A percentile compares a stretch with the other conserved stretches of the same genome.
Evolutionary conservation across 2,888 invertebrate species (phyloP).

Genomic region (Athrips mouffetella): DNA sequence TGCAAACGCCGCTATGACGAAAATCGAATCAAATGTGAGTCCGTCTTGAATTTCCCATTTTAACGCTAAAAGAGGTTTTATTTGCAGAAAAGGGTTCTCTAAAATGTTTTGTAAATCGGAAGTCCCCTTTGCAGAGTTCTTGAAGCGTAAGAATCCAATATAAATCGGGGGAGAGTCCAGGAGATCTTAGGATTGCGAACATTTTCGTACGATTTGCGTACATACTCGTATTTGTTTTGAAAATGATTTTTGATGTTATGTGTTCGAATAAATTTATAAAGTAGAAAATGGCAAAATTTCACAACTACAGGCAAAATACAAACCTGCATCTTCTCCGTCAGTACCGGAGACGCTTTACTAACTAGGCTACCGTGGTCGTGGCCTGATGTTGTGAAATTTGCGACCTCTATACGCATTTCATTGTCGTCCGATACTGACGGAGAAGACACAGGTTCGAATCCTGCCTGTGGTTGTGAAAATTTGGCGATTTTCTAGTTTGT

Average conservation of each 20-base stretch:
- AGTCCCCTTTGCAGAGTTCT: slow-evolving; percentile 41
- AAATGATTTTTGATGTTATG: neutral
- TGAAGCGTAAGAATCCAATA: slow-evolving; percentile 56
- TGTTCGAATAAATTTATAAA: neutral
- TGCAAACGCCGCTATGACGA: slow-evolving; percentile 3
- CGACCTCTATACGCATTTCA: too few relatives aligned
- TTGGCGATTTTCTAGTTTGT: too few relatives aligned
- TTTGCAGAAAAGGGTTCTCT: slow-evolving; percentile 20
- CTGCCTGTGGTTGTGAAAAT: too few relatives aligned
- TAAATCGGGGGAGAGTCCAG: slow-evolving; percentile 34
- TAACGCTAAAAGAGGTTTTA: slow-evolving; percentile 27
- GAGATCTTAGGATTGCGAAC: slow-evolving; percentile 10
- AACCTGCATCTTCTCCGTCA: too few relatives aligned
- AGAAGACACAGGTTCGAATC: too few relatives aligned
- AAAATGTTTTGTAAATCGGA: slow-evolving; percentile 37
- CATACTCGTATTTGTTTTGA: slow-evolving; percentile 8
- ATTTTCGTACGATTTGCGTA: slow-evolving; percentile 18
- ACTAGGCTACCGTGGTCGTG: too few relatives aligned
- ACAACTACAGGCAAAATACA: too few relatives aligned
- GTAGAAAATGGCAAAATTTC: too few relatives aligned
- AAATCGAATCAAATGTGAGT: slow-evolving; percentile 23
- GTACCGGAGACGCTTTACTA: too few relatives aligned
- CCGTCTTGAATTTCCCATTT: slow-evolving; percentile 31
- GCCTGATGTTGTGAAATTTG: too few relatives aligned
- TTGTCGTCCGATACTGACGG: too few relatives aligned